Evolutionary conservation across 2,113 vertebrate species (phyloP).

Genomic region (Catharus bicknelli): DNA sequence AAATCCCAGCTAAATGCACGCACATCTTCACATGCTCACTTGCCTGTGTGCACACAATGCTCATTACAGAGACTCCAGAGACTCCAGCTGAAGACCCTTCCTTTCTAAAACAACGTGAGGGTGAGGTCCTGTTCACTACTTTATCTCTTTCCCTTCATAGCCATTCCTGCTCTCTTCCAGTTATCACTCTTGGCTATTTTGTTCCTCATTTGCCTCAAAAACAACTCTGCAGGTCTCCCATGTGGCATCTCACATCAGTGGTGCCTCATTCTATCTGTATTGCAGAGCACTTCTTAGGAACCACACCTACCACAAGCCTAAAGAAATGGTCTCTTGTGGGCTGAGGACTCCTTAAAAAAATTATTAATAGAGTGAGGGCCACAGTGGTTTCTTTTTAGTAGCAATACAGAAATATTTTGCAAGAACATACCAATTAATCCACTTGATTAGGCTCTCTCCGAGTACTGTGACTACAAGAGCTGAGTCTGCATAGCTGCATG

Average conservation of each 20-base stretch:
- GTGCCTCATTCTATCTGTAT: not conserved
- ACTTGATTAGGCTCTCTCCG: not conserved
- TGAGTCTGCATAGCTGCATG: not conserved
- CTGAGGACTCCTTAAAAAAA: not conserved
- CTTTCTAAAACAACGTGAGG: not conserved
- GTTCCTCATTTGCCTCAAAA: not conserved
- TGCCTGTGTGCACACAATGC: not conserved
- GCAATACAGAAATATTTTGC: not conserved
- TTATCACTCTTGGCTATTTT: not conserved
- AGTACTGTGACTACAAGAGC: not conserved
- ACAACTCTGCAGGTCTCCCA: not conserved
- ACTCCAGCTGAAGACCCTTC: not conserved
- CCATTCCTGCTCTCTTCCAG: not conserved
- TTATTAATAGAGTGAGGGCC: not conserved
- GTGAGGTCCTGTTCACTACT: not conserved
- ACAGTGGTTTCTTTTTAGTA: not conserved
- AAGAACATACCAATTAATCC: not conserved
- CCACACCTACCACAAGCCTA: not conserved
- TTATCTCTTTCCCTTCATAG: not conserved
- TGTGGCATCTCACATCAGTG: not conserved
- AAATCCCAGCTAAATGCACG: conserved; percentile 17
- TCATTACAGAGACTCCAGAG: not conserved
- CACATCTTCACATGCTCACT: not conserved
- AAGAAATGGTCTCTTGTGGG: not conserved
- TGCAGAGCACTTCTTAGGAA: not conserved